Conservation (phyloP, 2,888 invertebrate genomes). For the Pammene aurita region DNA sequence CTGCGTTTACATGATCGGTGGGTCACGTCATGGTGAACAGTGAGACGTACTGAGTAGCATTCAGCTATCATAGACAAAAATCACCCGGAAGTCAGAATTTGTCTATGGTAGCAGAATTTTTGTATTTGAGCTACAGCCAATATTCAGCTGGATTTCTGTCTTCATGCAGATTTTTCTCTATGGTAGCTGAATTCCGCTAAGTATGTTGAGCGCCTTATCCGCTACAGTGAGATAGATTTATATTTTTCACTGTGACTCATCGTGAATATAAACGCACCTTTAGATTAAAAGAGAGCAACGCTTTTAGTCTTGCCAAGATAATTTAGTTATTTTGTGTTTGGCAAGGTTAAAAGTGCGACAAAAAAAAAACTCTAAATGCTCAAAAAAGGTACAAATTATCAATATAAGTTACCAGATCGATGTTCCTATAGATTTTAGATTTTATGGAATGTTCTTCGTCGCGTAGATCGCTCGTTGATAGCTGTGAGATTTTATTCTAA, state of each 20-base stretch:
- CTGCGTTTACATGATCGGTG: neutral
- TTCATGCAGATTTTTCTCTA: too few species aligned
- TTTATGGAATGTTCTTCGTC: slow-evolving; percentile 19
- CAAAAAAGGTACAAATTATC: slow-evolving; percentile 7
- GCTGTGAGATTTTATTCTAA: slow-evolving; percentile 60
- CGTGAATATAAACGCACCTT: neutral
- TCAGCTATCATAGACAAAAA: too few species aligned
- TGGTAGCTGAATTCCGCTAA: neutral
- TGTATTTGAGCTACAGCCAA: too few species aligned
- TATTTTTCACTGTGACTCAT: neutral
- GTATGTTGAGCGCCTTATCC: neutral
- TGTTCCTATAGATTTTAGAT: slow-evolving; percentile 14
- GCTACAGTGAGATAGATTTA: too few species aligned
- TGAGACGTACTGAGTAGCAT: neutral
- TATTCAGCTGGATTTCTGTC: too few species aligned
- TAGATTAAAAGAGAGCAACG: neutral
- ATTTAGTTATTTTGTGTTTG: neutral
- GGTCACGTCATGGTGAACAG: neutral
- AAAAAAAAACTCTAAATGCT: slow-evolving; percentile 2
- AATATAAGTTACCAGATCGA: slow-evolving; percentile 5
- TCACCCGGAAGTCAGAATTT: too few species aligned
- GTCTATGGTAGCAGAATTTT: too few species aligned
- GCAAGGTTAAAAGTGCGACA: neutral
- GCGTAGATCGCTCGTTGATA: slow-evolving; percentile 54
- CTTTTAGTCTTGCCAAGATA: neutral